Evolutionary conservation across 2,888 invertebrate genomes (phyloP).

Genomic region (Trimorus sp.): DNA sequence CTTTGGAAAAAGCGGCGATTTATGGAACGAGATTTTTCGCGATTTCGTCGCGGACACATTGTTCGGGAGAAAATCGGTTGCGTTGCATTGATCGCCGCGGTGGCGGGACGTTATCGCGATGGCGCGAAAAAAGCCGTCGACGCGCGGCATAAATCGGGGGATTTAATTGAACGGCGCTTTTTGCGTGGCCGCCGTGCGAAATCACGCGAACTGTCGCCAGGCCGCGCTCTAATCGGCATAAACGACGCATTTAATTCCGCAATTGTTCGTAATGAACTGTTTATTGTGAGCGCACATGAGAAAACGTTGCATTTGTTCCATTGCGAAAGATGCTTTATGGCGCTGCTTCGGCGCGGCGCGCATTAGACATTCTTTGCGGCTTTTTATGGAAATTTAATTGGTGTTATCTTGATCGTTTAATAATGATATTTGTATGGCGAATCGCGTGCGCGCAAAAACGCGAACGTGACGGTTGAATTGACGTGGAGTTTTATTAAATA

Average conservation of each 20-base stretch:
- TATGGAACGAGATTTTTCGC: too few species aligned
- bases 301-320: slow-evolving; percentile 40
- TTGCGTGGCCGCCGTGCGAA: not conserved
- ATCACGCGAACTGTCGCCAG: slow-evolving; percentile 15
- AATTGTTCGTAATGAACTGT: slow-evolving; percentile 47
- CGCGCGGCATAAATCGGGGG: too few species aligned
- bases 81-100: too few species aligned
- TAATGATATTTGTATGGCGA: slow-evolving; percentile 45
- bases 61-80: too few species aligned
- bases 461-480: slow-evolving; percentile 39
- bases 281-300: slow-evolving; percentile 29
- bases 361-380: slow-evolving; percentile 37
- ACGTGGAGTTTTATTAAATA: slow-evolving; percentile 29
- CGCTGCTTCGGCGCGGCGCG: slow-evolving; percentile 15
- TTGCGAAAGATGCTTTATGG: slow-evolving; percentile 49
- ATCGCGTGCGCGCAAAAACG: slow-evolving; percentile 23
- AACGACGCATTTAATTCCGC: slow-evolving; percentile 39
- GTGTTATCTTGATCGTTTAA: slow-evolving; percentile 48
- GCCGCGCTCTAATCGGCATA: slow-evolving; percentile 31
- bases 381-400: slow-evolving; percentile 49
- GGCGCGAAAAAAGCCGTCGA: too few species aligned
- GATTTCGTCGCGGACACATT: too few species aligned
- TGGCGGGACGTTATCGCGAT: too few species aligned
- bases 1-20: too few species aligned
- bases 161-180: not conserved